These are phyloP conservation scores for Sebastes paucispinis DNA, from an alignment of 2,797 vertebrate genomes.

Conservation along the genomic window DNA sequence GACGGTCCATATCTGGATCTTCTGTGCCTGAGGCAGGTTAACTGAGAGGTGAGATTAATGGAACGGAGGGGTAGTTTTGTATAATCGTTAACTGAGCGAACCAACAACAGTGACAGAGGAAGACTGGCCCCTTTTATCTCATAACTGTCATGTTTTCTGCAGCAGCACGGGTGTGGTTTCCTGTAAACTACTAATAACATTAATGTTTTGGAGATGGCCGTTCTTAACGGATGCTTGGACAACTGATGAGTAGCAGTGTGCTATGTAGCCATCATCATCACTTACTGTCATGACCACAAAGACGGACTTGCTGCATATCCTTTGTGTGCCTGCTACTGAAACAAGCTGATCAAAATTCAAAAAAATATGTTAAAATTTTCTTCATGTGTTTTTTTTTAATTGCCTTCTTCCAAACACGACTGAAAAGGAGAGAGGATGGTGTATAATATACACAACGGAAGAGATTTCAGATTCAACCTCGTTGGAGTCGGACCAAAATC, in stretches of 20 bases:
- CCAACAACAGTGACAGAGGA: background rate
- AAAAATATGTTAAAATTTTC: background rate
- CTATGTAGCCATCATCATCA: too few relatives aligned
- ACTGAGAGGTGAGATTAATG: background rate
- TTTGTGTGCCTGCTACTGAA: background rate
- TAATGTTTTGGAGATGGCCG: background rate
- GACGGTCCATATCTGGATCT: background rate
- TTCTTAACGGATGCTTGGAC: background rate
- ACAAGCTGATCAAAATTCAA: background rate
- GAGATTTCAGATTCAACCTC: background rate
- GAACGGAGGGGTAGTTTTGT: background rate
- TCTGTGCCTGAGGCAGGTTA: background rate
- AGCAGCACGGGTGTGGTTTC: constrained; percentile 16
- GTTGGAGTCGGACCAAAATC: background rate
- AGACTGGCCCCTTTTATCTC: background rate
- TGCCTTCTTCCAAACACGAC: background rate
- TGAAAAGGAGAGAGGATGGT: background rate
- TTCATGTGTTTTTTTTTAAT: background rate
- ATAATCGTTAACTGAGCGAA: background rate
- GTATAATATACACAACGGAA: background rate
- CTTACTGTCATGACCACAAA: background rate
- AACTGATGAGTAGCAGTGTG: background rate
- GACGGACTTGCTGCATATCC: background rate
- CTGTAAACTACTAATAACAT: background rate
- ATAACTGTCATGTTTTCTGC: background rate